These are phyloP conservation scores for Megaceryle torquata DNA, from an alignment of 2,113 vertebrate genomes.

Conservation along the genomic window DNA sequence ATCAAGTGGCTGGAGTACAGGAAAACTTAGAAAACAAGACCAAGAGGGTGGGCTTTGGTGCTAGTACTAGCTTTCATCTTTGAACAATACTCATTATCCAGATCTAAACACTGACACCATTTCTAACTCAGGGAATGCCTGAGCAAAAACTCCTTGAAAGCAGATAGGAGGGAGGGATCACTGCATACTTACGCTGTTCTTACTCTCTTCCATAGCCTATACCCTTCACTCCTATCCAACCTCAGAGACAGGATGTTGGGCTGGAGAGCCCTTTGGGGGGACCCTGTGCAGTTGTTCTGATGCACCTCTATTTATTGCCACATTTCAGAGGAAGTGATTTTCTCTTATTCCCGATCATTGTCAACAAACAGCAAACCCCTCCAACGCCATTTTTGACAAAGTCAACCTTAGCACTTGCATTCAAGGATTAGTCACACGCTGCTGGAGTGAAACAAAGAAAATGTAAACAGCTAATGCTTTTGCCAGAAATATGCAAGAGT, in stretches of 20 bases:
- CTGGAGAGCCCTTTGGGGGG: background rate
- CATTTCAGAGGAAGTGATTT: background rate
- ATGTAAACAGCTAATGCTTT: slow-evolving; percentile 34
- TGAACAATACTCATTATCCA: background rate
- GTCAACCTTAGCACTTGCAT: background rate
- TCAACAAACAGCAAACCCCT: background rate
- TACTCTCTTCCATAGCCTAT: background rate
- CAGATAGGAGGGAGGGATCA: background rate
- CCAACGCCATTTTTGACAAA: background rate
- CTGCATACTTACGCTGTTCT: background rate
- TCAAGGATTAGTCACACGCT: slow-evolving; percentile 31
- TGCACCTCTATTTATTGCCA: background rate
- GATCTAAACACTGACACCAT: background rate
- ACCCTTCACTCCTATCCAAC: background rate
- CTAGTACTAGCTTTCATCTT: background rate
- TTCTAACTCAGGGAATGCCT: background rate
- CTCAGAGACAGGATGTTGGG: background rate
- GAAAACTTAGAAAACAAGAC: background rate
- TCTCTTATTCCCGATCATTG: background rate
- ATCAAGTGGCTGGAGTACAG: background rate
- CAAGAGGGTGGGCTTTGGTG: accelerated
- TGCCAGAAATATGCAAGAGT: slow-evolving; percentile 30
- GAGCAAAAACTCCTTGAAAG: background rate
- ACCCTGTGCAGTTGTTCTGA: background rate
- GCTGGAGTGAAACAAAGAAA: slow-evolving; percentile 38